These are phyloP conservation scores for Electrophaes corylata DNA, from an alignment of 2,888 invertebrate genomes.

Conservation along the genomic window DNA sequence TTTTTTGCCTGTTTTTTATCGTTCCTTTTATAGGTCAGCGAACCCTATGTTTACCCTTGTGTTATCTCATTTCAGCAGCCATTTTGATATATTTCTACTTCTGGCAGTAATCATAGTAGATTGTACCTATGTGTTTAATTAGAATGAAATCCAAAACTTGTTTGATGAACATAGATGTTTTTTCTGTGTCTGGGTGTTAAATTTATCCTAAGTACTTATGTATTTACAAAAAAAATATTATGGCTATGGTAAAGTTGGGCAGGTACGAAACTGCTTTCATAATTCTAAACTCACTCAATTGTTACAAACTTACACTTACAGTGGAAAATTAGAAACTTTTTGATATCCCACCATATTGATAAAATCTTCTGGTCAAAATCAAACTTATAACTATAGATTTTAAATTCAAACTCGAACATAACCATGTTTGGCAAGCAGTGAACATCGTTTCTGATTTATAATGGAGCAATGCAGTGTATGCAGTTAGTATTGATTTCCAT, in stretches of 20 bases:
- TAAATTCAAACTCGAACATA: constrained; percentile 30
- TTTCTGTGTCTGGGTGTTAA: no score
- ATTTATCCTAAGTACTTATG: no score
- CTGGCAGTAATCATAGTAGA: not conserved
- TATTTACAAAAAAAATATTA: no score
- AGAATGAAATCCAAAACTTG: no score
- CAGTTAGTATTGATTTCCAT: constrained; percentile 85
- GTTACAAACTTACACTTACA: not conserved
- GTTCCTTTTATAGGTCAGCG: not conserved
- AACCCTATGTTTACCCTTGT: not conserved
- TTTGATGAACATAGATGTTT: no score
- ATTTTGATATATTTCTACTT: not conserved
- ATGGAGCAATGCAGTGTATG: constrained; percentile 84
- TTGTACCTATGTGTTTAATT: no score
- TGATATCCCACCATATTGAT: constrained; percentile 9
- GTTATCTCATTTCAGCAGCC: not conserved
- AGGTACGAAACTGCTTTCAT: not conserved
- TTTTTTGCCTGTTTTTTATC: not conserved
- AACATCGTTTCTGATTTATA: constrained; percentile 78
- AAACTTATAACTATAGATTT: constrained; percentile 28
- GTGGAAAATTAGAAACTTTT: constrained; percentile 11
- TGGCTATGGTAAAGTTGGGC: no score
- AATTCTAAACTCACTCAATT: not conserved
- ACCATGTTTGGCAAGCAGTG: constrained; percentile 69
- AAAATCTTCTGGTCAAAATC: constrained; percentile 34